Evolutionary conservation across 1,140 invertebrate species (phyloP), one percentile per base, ranked within the genome.

Genomic region (Diploscapter pachys): DNA sequence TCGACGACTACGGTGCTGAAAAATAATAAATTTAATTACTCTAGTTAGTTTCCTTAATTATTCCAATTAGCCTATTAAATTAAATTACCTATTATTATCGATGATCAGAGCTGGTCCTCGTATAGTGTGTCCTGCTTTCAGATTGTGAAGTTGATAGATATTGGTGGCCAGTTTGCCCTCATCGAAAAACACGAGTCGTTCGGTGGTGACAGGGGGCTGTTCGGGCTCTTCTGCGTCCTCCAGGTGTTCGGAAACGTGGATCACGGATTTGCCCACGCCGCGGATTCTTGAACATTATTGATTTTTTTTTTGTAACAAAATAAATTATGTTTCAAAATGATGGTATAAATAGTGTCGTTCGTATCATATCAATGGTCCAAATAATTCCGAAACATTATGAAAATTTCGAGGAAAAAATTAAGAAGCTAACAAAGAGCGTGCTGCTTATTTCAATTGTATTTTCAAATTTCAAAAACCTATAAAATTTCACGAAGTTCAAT

Each of bases 71-170:
- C 31, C 31, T 31, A 31, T 31, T 31, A 31, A 31, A 31, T 31
- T 31, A 31, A 31, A 31, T 31, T 31, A 31, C 31, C 31, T 31
- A 31, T 80, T 91, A 90, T 86, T 59, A 49, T 99, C 94, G 88
- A 99, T 96, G 59, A 99, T 92, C 72, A 99, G 93, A 0, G 93
- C 92, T 0, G 97, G 96, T 0, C 96, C 95, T 67, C 79, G 53
- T 54, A 99, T 90, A 51, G 82, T 82, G 81, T 97, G 90, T 5
- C 91, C 91, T 2, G 90, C 88, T 0, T 81, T 79, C 48, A 99
- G 83, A 52, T 91, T 89, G 57, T 90, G 87, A 72, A 96, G 85
- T 53, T 91, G 86, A 87, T 91, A 97, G 13, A 99, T 90, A 11
- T 89, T 88, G 0, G 94, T 93, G 3, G 91, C 88, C 52, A 89